Evolutionary conservation across 2,113 vertebrate genomes (phyloP).

Genomic region (Salvelinus alpinus): DNA sequence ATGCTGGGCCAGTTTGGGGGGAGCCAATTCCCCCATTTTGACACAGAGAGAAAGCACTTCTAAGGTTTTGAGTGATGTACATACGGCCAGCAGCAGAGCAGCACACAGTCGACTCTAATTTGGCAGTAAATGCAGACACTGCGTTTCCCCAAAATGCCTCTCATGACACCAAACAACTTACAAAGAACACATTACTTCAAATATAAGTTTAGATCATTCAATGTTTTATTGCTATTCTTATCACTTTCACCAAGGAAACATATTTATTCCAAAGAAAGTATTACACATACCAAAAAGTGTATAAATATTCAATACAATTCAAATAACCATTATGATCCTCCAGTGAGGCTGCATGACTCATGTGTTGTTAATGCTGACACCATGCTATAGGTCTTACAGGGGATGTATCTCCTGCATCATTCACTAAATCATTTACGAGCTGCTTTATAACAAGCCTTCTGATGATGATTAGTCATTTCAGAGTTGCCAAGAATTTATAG

Average conservation of each 20-base stretch:
- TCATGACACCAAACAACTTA: too few relatives aligned
- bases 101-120: slow-evolving; percentile 23
- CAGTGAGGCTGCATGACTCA: too few relatives aligned
- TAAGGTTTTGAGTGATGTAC: background rate
- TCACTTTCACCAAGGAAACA: too few relatives aligned
- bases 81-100: background rate
- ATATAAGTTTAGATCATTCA: too few relatives aligned
- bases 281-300: too few relatives aligned
- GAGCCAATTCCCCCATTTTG: slow-evolving; percentile 43
- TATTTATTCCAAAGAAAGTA: too few relatives aligned
- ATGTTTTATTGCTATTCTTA: too few relatives aligned
- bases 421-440: slow-evolving; percentile 6
- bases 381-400: background rate
- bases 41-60: slow-evolving; percentile 13
- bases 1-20: slow-evolving; percentile 42
- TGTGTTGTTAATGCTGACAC: too few relatives aligned
- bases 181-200: too few relatives aligned
- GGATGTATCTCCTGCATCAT: background rate
- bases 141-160: too few relatives aligned
- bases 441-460: background rate
- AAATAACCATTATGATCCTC: too few relatives aligned
- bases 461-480: slow-evolving; percentile 11
- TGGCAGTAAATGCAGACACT: slow-evolving; percentile 44
- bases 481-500: slow-evolving; percentile 15
- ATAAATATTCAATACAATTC: too few relatives aligned